Evolutionary conservation across 1,140 invertebrate species (phyloP), one percentile per base, ranked within the genome.

Genomic region (Drosophila chauvacae): DNA sequence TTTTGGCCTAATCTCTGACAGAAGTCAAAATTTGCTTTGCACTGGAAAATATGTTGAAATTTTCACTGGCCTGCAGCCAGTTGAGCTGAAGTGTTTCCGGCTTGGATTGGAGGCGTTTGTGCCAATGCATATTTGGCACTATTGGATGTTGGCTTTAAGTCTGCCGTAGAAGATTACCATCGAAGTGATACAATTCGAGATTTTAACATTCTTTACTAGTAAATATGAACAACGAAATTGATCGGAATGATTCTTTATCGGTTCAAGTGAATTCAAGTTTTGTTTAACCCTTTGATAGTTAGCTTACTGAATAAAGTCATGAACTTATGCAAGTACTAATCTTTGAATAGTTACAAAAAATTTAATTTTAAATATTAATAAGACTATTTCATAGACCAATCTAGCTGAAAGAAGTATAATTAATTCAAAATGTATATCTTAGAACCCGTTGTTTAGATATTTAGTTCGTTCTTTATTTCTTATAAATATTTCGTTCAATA

Each of bases 1-100:
- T 84, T 87, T 90, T 90, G 65, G 63, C 61, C 77, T 90, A 90
- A 88, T 88, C 85, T 81, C 76, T 85, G 81, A 81, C 81, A 90
- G 85, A 85, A 90, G 85, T 90, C 85, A 81, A 68, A 79, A 88
- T 84, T 87, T 84, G 81, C 71, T 66, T 74, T 48, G 56, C 81
- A 71, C 69, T 80, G 57, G 35, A 71, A 79, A 88, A 90, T 88
- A 84, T 90, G 85, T 90, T 77, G 68, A 80, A 68, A 87, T 87
- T 90, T 76, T 60, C 66, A 28, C 20, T 79, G 77, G 72, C 77
- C 39, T 13, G 9, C 18, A 53, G 83, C 57, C 83, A 75, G 61
- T 42, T 53, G 58, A 44, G 64, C 45, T 61, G n/a, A 41, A 81
- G 77, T 56, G 56, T 39, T 39, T 55, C 20, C 18, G 20, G 33